Percentiles rank a stretch among this genome's conserved stretches.
Evolutionary conservation across 2,888 invertebrate genomes (phyloP).

Genomic region (Trisateles emortualis): DNA sequence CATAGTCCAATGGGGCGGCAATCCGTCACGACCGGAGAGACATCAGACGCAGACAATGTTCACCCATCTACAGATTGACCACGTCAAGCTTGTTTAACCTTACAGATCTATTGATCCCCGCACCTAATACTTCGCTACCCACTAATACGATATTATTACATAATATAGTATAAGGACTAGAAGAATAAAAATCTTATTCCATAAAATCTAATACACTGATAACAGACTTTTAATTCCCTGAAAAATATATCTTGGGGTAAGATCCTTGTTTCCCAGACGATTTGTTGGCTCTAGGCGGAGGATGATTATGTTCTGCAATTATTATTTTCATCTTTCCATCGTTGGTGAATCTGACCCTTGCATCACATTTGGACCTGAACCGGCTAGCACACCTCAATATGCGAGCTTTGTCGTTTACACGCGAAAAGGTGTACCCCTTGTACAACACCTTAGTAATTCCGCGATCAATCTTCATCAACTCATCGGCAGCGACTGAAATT

Average conservation of each 20-base stretch:
- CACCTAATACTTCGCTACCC: too few species aligned
- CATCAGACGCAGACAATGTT: too few species aligned
- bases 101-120: too few species aligned
- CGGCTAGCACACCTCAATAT: constrained; percentile 23
- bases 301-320: constrained; percentile 19
- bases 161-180: too few species aligned
- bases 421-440: constrained; percentile 27
- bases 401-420: constrained; percentile 11
- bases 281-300: constrained; percentile 21
- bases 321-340: constrained; percentile 9
- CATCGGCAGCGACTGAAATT: neutral
- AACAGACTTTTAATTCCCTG: neutral
- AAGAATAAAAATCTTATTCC: too few species aligned
- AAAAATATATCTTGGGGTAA: constrained; percentile 3
- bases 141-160: too few species aligned
- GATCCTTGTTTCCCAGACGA: neutral
- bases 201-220: neutral
- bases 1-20: too few species aligned
- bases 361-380: constrained; percentile 26
- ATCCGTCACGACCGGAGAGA: too few species aligned
- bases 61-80: too few species aligned
- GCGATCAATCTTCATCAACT: constrained; percentile 16
- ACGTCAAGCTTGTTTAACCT: too few species aligned
- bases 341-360: constrained; percentile 13
- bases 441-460: constrained; percentile 25